Percentiles rank a stretch among this genome's conserved stretches.
Conservation (phyloP, 2,113 vertebrate species). For the Phyllopteryx taeniolatus region DNA sequence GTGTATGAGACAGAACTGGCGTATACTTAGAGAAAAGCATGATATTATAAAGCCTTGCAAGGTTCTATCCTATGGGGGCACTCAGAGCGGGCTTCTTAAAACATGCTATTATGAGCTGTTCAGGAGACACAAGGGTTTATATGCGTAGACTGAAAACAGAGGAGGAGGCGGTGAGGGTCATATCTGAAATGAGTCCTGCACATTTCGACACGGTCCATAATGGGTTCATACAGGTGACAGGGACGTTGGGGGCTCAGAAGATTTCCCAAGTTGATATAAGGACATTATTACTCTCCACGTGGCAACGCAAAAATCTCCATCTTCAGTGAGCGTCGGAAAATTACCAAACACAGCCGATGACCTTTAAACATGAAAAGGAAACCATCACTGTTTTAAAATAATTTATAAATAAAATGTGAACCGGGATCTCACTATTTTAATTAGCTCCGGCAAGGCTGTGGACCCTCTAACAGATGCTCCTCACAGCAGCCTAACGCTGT, state of each 20-base stretch:
- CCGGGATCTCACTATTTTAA: conserved; percentile 56
- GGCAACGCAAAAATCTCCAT: conserved; percentile 75
- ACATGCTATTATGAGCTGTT: conserved; percentile 78
- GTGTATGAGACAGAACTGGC: conserved; percentile 66
- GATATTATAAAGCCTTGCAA: conserved; percentile 66
- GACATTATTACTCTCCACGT: conserved; percentile 76
- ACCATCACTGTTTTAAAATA: conserved; percentile 49
- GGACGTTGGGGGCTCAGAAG: conserved; percentile 67
- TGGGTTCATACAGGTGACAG: conserved; percentile 69
- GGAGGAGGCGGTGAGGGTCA: conserved; percentile 50
- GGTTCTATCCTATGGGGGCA: conserved; percentile 66
- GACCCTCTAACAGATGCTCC: conserved; percentile 43
- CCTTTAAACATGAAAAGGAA: conserved; percentile 67
- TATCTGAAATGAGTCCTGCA: conserved; percentile 73
- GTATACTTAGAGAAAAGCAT: conserved; percentile 77
- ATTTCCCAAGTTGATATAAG: conserved; percentile 78
- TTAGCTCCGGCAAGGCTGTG: conserved; percentile 60
- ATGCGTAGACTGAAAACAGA: conserved; percentile 64
- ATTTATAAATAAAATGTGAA: conserved; percentile 54
- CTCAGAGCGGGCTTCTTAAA: conserved; percentile 70
- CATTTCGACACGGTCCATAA: conserved; percentile 72
- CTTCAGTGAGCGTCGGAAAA: conserved; percentile 72
- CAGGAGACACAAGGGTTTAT: conserved; percentile 65
- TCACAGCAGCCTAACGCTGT: conserved; percentile 59
- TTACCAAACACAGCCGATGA: conserved; percentile 71